Conservation (phyloP, 1,140 invertebrate species). For the Temnothorax curvispinosus region DNA sequence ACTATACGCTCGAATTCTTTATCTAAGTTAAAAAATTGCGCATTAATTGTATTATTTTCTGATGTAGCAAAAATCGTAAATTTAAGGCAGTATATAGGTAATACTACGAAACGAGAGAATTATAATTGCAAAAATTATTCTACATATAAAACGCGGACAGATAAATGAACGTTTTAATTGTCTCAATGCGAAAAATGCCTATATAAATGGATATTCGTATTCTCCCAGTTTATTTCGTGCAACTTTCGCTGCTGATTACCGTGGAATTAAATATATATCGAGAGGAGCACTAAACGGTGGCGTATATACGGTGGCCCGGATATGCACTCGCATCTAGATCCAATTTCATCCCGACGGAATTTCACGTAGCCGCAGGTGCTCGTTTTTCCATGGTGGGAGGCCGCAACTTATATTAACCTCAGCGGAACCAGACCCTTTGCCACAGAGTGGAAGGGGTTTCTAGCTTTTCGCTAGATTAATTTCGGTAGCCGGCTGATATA, state of each 20-base stretch:
- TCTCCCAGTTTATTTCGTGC: neutral
- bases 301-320: neutral
- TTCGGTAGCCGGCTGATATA: conserved; percentile 49
- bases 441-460: neutral
- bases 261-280: conserved; percentile 30
- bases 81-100: neutral
- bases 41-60: neutral
- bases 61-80: neutral
- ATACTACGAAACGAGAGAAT: neutral
- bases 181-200: neutral
- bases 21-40: neutral
- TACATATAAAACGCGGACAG: neutral
- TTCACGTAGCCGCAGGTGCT: conserved; percentile 67
- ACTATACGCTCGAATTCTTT: no score
- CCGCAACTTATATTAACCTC: conserved; percentile 69
- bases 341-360: conserved; percentile 52
- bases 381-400: conserved; percentile 50
- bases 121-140: neutral
- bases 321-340: conserved; percentile 12
- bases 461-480: conserved; percentile 74
- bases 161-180: neutral
- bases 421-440: conserved; percentile 17
- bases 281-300: neutral
- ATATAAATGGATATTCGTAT: neutral
- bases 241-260: neutral